Evolutionary conservation across 2,888 invertebrate species (phyloP).

Genomic region (Agrotis clavis): DNA sequence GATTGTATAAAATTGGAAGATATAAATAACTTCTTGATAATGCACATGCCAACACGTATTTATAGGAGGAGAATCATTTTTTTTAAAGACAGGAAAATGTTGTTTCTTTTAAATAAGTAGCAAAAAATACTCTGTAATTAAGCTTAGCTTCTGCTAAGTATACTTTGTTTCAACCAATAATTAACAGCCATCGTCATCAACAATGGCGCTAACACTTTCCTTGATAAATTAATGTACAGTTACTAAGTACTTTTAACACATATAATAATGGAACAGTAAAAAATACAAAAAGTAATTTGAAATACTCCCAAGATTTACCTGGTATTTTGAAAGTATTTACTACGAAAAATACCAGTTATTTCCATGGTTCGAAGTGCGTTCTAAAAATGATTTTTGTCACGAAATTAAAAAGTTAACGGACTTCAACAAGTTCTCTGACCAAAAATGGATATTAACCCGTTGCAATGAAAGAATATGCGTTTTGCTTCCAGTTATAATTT

Average conservation of each 20-base stretch:
- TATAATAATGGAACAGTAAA: constrained; percentile 16
- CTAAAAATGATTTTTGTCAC: constrained; percentile 14
- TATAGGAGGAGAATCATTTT: background rate
- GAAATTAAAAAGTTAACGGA: constrained; percentile 35
- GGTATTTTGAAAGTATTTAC: background rate
- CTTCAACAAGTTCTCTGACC: constrained; percentile 44
- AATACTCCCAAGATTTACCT: background rate
- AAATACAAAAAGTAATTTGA: constrained; percentile 16
- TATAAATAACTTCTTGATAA: background rate
- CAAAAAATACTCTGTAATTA: constrained; percentile 2
- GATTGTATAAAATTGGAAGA: background rate
- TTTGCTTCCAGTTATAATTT: constrained; percentile 36
- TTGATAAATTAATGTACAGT: constrained; percentile 36
- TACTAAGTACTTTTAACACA: constrained; percentile 9
- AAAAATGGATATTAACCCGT: constrained; percentile 36
- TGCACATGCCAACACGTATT: background rate
- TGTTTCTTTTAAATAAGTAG: background rate
- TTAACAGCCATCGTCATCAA: constrained; percentile 75
- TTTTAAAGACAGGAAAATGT: background rate
- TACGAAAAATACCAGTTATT: constrained; percentile 33
- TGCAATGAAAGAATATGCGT: constrained; percentile 29
- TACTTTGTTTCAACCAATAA: constrained; percentile 66
- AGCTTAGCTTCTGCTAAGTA: background rate
- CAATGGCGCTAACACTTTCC: constrained; percentile 43
- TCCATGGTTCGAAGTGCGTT: background rate